Evolutionary conservation across 2,797 vertebrate species (phyloP), one percentile per base, ranked within the genome.

Genomic region (Knipowitschia caucasica): DNA sequence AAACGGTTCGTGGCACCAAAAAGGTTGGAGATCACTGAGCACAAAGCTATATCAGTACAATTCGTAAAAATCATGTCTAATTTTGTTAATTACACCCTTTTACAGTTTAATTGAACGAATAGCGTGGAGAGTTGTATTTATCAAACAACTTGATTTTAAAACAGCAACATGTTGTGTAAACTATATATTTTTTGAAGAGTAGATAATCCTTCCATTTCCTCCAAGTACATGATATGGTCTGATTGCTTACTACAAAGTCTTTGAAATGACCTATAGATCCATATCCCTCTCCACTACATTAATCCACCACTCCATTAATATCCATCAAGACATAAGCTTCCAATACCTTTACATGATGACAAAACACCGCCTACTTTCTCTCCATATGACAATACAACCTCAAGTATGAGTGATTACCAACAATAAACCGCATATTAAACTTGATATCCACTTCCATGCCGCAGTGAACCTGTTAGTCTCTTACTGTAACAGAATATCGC

Each of bases 241-340:
- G 14, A 20, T 38, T 12, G 18, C 18, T 20, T 21, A 3, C 4
- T 11, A 21, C 18, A 27, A 39, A 26, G 42, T 44, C 42, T 44
- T 44, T 44, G 23, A 44, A 44, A 44, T 26, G 24, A 44, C 42
- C n/a, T 27, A 44, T 44, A 8, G 42, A 27, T 44, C 42, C 20
- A 2, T 6, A 3, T 43, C 11, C 36, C 7, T 35, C 31, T 18
- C 23, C 36, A 20, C n/a, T 39, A 8, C 36, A 36, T 36, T 33
- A 33, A 33, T 36, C 14, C 14, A 7, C 7, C n/a, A 15, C 23
- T 44, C n/a, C 42, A 44, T 44, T 44, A 44, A 44, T 44, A 27
- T 44, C 42, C 39, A 42, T 23, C 38, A 11, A 15, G 40, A n/a
- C 23, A 25, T 9, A 15, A 27, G 42, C 24, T 2, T 27, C 21